Base-by-base conservation (phyloP, 2,797 vertebrate genomes). In the Artibeus lituratus region DNA sequence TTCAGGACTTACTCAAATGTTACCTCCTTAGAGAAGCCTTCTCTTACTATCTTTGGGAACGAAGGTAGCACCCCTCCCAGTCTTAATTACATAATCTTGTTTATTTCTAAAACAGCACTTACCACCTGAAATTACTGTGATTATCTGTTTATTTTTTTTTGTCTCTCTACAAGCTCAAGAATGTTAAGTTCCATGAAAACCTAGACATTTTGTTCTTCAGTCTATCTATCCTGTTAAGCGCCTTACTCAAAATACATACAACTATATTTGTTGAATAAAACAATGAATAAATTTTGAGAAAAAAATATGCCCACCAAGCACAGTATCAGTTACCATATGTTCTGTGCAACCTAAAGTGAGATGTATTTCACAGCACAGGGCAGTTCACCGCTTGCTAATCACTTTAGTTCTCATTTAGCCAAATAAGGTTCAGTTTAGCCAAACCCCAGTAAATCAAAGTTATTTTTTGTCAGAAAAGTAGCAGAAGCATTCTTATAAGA, bases 91-190 rank as follows among this genome's bases (percentile, higher is more conserved):
- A 65, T 65, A 72, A 90, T 87, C 32, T 62, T 74, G 22, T 83
- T 96, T 95, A 92, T 83, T 86, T 97, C 62, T 32, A 70, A 18
- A 87, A 84, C 0, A 59, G 15, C 9, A 91, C 21, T 94, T 90
- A 78, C 14, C 51, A 94, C 39, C 53, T 94, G 24, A 93, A 95
- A 91, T 93, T 95, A 94, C 24, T n/a, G n/a, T 62, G 35, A 51
- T 42, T 74, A 14, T 55, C 82, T 87, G 15, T 22, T 59, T 26
- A 53, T 55, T 57, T 83, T 87, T 87, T 92, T 65, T 47, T 19
- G 14, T 87, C 53, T 70, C 69, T 95, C 57, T 91, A 12, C 21
- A 94, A 82, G n/a, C 15, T 96, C 15, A 93, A 91, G 91, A 93
- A 95, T 44, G 19, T 62, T 80, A 96, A 92, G 29, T 7, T 94